Evolutionary conservation across 2,113 vertebrate species (phyloP).

Genomic region (Nematolebias whitei): DNA sequence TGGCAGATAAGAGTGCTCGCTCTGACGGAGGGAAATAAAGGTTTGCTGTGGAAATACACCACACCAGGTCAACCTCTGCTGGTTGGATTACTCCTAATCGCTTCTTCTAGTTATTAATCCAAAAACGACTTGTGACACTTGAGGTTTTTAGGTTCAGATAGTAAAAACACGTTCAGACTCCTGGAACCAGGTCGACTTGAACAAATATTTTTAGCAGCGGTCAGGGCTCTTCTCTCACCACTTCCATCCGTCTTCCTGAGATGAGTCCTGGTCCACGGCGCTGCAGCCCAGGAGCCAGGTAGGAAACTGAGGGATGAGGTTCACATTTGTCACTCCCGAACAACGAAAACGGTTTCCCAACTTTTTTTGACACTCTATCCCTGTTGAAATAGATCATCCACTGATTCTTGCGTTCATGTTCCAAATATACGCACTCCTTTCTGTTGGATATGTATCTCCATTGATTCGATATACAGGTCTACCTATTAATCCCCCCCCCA

Average conservation of each 20-base stretch:
- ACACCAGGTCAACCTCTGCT: constrained; percentile 35
- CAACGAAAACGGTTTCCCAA: not conserved
- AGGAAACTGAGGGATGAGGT: constrained; percentile 49
- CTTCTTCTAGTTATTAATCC: constrained; percentile 49
- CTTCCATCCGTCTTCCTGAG: constrained; percentile 55
- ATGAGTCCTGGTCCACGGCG: constrained; percentile 44
- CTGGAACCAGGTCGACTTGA: constrained; percentile 32
- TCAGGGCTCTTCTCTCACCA: constrained; percentile 57
- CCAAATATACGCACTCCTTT: not conserved
- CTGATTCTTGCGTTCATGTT: too few relatives aligned
- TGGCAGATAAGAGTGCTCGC: constrained; percentile 38
- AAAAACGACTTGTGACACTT: constrained; percentile 53
- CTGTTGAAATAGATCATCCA: not conserved
- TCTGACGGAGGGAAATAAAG: constrained; percentile 32
- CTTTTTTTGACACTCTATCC: not conserved
- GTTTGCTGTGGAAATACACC: constrained; percentile 23
- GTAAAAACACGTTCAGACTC: not conserved
- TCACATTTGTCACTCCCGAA: constrained; percentile 38
- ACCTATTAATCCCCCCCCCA: too few relatives aligned
- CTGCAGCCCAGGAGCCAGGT: constrained; percentile 41
- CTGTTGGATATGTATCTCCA: too few relatives aligned
- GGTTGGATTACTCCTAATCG: constrained; percentile 57
- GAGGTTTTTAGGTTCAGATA: constrained; percentile 40
- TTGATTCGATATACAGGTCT: too few relatives aligned
- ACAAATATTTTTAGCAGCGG: constrained; percentile 42